A percentile compares a stretch with the other conserved stretches of the same genome.
These are phyloP conservation scores for Clarias batrachus DNA, from an alignment of 2,113 vertebrate species.

Conservation along the genomic window DNA sequence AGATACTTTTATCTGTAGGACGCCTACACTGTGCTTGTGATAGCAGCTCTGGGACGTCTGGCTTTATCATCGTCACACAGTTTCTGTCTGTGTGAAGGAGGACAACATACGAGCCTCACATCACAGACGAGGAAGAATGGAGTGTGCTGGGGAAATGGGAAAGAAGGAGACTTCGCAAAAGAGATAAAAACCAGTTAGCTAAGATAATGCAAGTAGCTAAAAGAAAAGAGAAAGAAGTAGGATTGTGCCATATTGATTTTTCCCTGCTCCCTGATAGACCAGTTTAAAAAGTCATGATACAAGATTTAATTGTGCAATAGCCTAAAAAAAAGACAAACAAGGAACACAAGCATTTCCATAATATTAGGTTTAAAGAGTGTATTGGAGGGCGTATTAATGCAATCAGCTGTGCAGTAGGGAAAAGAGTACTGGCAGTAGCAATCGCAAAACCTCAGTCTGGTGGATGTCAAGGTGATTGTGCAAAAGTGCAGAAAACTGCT, in stretches of 20 bases:
- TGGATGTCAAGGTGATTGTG: not conserved
- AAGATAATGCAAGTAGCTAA: slow-evolving; percentile 34
- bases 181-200: slow-evolving; percentile 51
- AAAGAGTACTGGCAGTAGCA: not conserved
- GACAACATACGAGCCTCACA: not conserved
- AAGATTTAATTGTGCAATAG: not conserved
- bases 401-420: not conserved
- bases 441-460: not conserved
- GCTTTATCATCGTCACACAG: not conserved
- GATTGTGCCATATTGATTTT: not conserved
- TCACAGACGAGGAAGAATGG: not conserved
- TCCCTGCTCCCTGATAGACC: not conserved
- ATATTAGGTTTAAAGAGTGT: not conserved
- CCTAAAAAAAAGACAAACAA: not conserved
- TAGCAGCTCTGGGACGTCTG: slow-evolving; percentile 20
- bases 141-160: not conserved
- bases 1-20: slow-evolving; percentile 10
- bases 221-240: slow-evolving; percentile 16
- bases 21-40: slow-evolving; percentile 1
- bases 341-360: not conserved
- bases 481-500: not conserved
- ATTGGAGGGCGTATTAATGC: not conserved
- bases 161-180: slow-evolving; percentile 4
- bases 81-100: slow-evolving; percentile 9
- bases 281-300: not conserved